Evolutionary conservation across 2,888 invertebrate genomes (phyloP).

Genomic region (Callimorpha dominula): DNA sequence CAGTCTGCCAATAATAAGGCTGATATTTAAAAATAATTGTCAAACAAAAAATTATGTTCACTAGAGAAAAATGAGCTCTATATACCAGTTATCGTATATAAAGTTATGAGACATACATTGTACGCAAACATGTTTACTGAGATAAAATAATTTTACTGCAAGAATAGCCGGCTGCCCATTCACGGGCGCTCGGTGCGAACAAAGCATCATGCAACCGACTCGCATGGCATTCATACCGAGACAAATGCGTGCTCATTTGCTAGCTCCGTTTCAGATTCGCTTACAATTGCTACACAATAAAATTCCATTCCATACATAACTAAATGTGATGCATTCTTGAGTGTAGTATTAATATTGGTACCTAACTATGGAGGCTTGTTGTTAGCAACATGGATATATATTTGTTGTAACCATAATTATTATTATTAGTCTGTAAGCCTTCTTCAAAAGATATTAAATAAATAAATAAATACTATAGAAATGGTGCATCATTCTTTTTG

Average conservation of each 20-base stretch:
- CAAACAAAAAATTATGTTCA: background rate
- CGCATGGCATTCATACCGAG: constrained; percentile 59
- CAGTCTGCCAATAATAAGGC: no score
- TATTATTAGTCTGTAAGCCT: no score
- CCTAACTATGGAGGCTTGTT: no score
- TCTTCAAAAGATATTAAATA: no score
- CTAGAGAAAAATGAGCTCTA: no score
- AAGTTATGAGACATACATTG: background rate
- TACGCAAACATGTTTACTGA: constrained; percentile 24
- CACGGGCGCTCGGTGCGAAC: constrained; percentile 40
- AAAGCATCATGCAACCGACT: constrained; percentile 48
- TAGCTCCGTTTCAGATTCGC: constrained; percentile 48
- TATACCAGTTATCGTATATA: background rate
- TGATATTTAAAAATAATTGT: background rate
- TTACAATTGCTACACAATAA: constrained; percentile 44
- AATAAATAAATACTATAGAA: constrained; percentile 25
- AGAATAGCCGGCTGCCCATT: constrained; percentile 45
- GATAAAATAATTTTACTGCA: constrained; percentile 43
- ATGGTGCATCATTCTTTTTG: constrained; percentile 7
- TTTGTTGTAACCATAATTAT: no score
- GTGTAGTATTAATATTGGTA: no score
- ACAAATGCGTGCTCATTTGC: constrained; percentile 72
- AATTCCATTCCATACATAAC: constrained; percentile 32
- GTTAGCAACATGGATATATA: no score
- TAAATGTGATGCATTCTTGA: constrained; percentile 26